Base-by-base conservation (phyloP, 1,140 invertebrate species). In the Melipona quadrifasciata region DNA sequence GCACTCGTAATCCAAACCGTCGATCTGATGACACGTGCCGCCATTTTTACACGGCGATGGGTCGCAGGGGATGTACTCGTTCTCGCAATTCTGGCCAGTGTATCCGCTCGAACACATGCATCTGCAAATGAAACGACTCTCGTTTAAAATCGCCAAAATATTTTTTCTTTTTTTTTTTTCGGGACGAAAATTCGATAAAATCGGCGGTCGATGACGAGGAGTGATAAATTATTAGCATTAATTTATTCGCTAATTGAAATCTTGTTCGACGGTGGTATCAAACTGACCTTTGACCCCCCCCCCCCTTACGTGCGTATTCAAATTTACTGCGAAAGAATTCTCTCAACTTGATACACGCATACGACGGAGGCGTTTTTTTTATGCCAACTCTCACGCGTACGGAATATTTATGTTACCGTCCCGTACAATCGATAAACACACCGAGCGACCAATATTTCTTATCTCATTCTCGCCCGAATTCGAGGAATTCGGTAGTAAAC, bases 1-100 rank as follows among this genome's bases (percentile, higher is more conserved):
- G 95, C 97, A 98, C 91, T 97, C 97, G 95, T 98, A 99, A 90
- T 96, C 96, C 72, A 98, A 95, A 88, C 96, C 96, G 92, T 97
- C 97, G 82, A 97, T 93, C 90, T 96, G 95, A 72, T 95, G 96
- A 95, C 98, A 99, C 39, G 95, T 96, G 85, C 98, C 99, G 71
- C 97, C 98, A 94, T 99, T 99, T 89, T 96, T 94, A 93, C 98
- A 99, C 3, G 98, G 97, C 72, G 97, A 98, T 10, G 98, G 98
- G 89, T 98, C 96, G 94, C 98, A 99, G 2, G 98, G 98, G 83
- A 98, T 97, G 93, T 98, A 99, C 87, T 97, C 97, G 92, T 96
- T 97, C 93, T 99, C 98, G 95, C 98, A 99, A 94, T 98, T 97
- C 91, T 97, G 96, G 21, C 98, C 98, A 3, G 98, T 98, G 93